Base-by-base conservation (phyloP, 2,113 vertebrate genomes). In the Anoplopoma fimbria region DNA sequence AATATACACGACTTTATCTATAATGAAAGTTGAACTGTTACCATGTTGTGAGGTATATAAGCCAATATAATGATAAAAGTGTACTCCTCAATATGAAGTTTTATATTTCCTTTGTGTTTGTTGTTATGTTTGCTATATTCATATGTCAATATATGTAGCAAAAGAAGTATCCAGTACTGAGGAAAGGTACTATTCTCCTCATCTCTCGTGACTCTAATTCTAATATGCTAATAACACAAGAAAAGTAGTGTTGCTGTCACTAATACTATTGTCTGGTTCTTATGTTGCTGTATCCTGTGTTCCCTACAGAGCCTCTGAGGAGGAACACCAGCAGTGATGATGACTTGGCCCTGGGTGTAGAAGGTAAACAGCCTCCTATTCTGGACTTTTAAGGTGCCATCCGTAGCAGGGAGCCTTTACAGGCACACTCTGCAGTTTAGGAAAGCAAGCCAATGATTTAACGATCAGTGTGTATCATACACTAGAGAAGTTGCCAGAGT, bases 331-430 rank as follows among this genome's bases (percentile, higher is more conserved):
- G 83, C 31, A 27, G 36, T 40, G 89, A 94, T 23, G 91, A 94
- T 89, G 91, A 93, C 76, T 61, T 93, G 81, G 87, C 62, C 25
- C 51, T 92, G 9, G 83, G 90, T 33, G 78, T 81, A 9, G 88
- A 94, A 92, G 92, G 93, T 94, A 92, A 93, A 88, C 49, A 85
- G 15, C 36, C 9, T 81, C 23, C 34, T 65, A 2, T 78, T 73
- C 72, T 84, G 49, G 68, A 77, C 75, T 64, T 77, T 42, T 85
- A 27, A 29, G 65, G 74, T 69, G 25, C 19, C 62, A n/a, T 71
- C 17, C 17, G 17, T 38, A 60, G 57, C 64, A 47, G 27, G 42
- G 60, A 63, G 12, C 53, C 33, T 81, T 63, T 33, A 53, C 42
- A 75, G n/a, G 61, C 53, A 25, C 34, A 49, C 29, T 57, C n/a